Evolutionary conservation across 2,797 vertebrate species (phyloP).

Genomic region (Yasuhikotakia modesta): DNA sequence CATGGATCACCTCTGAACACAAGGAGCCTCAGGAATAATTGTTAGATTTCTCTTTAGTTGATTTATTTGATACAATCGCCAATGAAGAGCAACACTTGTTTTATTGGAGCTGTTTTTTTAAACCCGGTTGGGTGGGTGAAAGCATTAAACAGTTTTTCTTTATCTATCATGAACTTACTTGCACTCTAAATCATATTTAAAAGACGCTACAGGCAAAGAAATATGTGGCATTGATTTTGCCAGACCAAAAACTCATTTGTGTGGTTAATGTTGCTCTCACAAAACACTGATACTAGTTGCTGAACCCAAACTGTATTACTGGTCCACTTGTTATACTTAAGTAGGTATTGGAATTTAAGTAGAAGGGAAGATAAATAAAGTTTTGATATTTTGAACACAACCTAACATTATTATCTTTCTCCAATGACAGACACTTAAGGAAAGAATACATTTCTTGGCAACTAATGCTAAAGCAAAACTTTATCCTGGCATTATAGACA

Average conservation of each 20-base stretch:
- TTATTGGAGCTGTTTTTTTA: conserved; percentile 7
- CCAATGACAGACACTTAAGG: no score
- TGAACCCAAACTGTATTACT: background rate
- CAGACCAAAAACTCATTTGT: background rate
- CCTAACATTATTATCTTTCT: no score
- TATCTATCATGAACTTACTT: background rate
- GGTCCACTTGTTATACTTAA: background rate
- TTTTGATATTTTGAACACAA: no score
- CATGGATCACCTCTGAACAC: conserved; percentile 14
- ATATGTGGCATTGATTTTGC: background rate
- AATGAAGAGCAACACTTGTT: background rate
- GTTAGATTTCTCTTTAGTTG: conserved; percentile 8
- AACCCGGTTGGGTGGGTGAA: background rate
- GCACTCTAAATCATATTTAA: background rate
- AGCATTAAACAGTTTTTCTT: background rate
- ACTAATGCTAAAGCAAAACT: background rate
- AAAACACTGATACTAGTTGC: background rate
- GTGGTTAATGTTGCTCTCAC: background rate
- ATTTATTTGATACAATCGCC: background rate
- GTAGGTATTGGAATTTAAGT: background rate
- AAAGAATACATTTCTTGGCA: no score
- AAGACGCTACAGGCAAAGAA: background rate
- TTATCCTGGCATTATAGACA: background rate
- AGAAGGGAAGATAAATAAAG: background rate
- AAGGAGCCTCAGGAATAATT: conserved; percentile 17